These are phyloP conservation scores for Melangyna quadrimaculata DNA, from an alignment of 2,888 invertebrate species.

Conservation along the genomic window DNA sequence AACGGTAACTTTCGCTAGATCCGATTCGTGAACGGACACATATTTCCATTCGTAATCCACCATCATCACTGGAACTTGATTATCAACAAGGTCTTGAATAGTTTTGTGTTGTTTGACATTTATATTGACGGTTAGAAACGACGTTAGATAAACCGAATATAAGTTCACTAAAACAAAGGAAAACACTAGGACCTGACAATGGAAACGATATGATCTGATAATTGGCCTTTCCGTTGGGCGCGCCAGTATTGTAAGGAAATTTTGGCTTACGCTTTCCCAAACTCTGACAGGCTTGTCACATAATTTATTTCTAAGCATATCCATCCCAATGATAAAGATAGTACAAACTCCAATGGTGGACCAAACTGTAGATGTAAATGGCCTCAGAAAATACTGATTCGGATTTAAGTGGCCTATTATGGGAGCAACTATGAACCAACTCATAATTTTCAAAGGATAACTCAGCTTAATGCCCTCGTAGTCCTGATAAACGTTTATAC, in stretches of 20 bases:
- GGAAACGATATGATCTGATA: neutral
- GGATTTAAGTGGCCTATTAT: neutral
- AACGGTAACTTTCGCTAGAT: neutral
- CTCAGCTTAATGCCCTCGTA: neutral
- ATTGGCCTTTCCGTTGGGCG: neutral
- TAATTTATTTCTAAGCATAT: neutral
- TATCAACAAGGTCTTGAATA: neutral
- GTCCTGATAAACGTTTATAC: neutral
- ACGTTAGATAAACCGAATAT: neutral
- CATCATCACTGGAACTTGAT: neutral
- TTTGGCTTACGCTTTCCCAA: neutral
- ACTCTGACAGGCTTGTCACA: neutral
- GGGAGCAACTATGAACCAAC: neutral
- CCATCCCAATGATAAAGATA: neutral
- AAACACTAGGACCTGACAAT: neutral
- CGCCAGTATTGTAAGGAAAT: neutral
- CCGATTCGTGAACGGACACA: neutral
- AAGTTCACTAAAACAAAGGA: neutral
- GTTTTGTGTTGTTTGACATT: neutral
- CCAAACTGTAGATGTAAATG: neutral
- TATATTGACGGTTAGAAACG: constrained; percentile 8
- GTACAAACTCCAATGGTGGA: neutral
- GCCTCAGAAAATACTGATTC: constrained; percentile 4
- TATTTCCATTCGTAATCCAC: constrained; percentile 1
- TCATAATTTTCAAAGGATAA: constrained; percentile 2